Percentiles rank a stretch among this genome's conserved stretches.
Evolutionary conservation across 2,797 vertebrate genomes (phyloP).

Genomic region (Propithecus deckenii): DNA sequence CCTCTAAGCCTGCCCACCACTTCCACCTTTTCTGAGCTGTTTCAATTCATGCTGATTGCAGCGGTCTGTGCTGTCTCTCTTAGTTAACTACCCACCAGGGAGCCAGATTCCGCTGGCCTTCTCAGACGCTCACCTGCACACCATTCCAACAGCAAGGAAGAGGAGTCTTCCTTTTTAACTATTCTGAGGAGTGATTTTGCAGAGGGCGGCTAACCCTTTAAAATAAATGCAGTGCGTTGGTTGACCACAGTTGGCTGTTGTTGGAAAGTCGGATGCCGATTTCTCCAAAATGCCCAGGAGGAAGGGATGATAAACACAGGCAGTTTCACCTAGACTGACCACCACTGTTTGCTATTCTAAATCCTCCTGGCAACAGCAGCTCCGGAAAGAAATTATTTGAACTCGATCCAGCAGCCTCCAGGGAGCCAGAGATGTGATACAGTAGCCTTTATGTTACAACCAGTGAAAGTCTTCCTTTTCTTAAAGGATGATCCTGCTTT

Average conservation of each 20-base stretch:
- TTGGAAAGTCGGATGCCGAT: background rate
- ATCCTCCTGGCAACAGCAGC: background rate
- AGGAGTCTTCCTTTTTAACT: background rate
- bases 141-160: background rate
- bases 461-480: constrained; percentile 10
- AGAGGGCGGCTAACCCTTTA: background rate
- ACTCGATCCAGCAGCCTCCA: constrained; percentile 13
- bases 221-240: background rate
- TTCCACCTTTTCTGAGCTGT: background rate
- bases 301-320: background rate
- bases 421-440: background rate
- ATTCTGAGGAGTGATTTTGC: background rate
- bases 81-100: background rate
- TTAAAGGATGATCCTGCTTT: constrained; percentile 44
- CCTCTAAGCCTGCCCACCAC: background rate
- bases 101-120: background rate
- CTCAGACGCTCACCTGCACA: background rate
- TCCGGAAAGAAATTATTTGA: constrained; percentile 17
- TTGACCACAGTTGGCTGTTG: background rate
- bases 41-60: background rate
- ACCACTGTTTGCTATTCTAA: background rate
- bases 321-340: background rate
- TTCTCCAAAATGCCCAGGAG: constrained; percentile 17
- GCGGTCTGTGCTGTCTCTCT: background rate
- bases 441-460: background rate